phyloP scores from a whole-genome alignment of 2,113 vertebrate genomes.

The Catharus fuscescens region DNA sequence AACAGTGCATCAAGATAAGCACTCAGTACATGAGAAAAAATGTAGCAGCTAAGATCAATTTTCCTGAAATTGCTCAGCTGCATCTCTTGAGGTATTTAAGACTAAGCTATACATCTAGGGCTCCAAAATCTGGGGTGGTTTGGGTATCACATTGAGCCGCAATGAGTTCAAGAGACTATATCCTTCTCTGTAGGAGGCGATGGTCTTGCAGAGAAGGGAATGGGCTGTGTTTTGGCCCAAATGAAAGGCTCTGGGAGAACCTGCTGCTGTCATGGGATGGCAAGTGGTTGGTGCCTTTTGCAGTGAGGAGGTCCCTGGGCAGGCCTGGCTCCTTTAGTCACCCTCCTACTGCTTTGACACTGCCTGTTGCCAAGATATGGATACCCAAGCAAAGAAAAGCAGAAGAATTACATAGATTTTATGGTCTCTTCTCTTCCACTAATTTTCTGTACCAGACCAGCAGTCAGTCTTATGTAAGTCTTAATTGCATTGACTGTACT shows the following conservation, averaged over 20 bases:
- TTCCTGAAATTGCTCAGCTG: not conserved
- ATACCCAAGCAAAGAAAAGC: not conserved
- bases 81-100: not conserved
- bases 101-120: not conserved
- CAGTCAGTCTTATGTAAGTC: not conserved
- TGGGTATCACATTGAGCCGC: not conserved
- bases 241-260: not conserved
- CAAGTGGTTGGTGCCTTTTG: fast-evolving
- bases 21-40: not conserved
- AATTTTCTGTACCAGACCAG: not conserved
- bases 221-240: not conserved
- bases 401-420: not conserved
- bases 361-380: not conserved
- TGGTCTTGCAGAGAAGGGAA: not conserved
- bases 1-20: not conserved
- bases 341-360: not conserved
- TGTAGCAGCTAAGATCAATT: not conserved
- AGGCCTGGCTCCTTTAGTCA: not conserved
- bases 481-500: not conserved
- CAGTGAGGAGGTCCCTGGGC: not conserved
- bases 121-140: not conserved
- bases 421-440: not conserved
- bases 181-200: fast-evolving
- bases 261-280: not conserved
- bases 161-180: not conserved